Evolutionary conservation across 2,113 vertebrate species (phyloP).

Genomic region (Podarcis cretensis): DNA sequence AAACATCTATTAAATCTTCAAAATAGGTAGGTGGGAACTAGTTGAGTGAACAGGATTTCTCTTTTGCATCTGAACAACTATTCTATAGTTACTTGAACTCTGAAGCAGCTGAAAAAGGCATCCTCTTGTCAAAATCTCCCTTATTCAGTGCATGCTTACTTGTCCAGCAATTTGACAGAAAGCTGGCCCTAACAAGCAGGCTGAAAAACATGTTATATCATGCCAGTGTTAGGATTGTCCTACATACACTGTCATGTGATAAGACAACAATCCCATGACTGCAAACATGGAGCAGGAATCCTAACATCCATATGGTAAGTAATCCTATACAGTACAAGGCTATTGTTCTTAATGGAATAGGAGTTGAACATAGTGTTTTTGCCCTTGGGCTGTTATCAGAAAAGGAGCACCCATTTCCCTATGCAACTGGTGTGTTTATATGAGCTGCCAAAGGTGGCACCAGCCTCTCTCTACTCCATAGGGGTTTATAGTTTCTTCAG

Average conservation of each 20-base stretch:
- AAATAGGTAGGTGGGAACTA: not conserved
- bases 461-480: not conserved
- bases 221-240: too few relatives aligned
- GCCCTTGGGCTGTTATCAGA: not conserved
- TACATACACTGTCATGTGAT: too few relatives aligned
- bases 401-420: not conserved
- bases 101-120: not conserved
- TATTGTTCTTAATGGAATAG: not conserved
- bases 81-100: not conserved
- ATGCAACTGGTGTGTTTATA: not conserved
- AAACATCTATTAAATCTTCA: not conserved
- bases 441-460: not conserved
- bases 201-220: too few relatives aligned
- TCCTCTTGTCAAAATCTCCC: not conserved
- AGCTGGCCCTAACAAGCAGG: too few relatives aligned
- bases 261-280: too few relatives aligned
- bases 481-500: not conserved
- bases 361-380: not conserved
- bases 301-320: not conserved
- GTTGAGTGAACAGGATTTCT: not conserved
- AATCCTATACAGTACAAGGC: not conserved
- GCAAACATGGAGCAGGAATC: too few relatives aligned
- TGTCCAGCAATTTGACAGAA: not conserved
- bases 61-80: not conserved
- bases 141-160: not conserved